Conservation (phyloP, 2,113 vertebrate genomes). For the Halichoeres trimaculatus region DNA sequence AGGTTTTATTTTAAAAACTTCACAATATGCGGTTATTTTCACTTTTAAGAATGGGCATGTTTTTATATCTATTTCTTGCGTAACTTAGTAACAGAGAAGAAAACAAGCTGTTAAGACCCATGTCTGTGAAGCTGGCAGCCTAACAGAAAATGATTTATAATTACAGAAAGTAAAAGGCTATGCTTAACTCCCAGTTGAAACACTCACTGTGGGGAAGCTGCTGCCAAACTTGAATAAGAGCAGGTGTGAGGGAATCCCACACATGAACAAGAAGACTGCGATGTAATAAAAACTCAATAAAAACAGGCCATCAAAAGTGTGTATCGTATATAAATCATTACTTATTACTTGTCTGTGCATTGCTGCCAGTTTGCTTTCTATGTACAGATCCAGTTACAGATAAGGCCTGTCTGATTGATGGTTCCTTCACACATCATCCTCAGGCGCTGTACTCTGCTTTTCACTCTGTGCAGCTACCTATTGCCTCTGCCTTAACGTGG, state of each 20-base stretch:
- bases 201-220: background rate
- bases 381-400: constrained; percentile 19
- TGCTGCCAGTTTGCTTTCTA: background rate
- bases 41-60: background rate
- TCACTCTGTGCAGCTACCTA: constrained; percentile 9
- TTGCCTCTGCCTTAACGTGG: constrained; percentile 37
- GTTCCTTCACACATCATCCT: constrained; percentile 21
- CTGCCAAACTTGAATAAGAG: constrained; percentile 16
- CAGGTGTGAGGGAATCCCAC: constrained; percentile 43
- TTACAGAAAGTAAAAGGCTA: constrained; percentile 35
- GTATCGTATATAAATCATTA: constrained; percentile 1
- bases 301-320: background rate
- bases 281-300: constrained; percentile 10
- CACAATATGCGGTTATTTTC: constrained; percentile 15
- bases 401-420: constrained; percentile 39
- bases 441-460: constrained; percentile 8
- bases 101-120: constrained; percentile 26
- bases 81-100: constrained; percentile 5
- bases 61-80: constrained; percentile 9
- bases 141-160: constrained; percentile 40
- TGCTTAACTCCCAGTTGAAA: constrained; percentile 52
- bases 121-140: constrained; percentile 41
- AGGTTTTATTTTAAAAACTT: constrained; percentile 15
- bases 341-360: background rate
- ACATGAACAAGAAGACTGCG: background rate